Evolutionary conservation across 2,888 invertebrate species (phyloP), one percentile per base, ranked within the genome.

Genomic region (Ophraella communa): DNA sequence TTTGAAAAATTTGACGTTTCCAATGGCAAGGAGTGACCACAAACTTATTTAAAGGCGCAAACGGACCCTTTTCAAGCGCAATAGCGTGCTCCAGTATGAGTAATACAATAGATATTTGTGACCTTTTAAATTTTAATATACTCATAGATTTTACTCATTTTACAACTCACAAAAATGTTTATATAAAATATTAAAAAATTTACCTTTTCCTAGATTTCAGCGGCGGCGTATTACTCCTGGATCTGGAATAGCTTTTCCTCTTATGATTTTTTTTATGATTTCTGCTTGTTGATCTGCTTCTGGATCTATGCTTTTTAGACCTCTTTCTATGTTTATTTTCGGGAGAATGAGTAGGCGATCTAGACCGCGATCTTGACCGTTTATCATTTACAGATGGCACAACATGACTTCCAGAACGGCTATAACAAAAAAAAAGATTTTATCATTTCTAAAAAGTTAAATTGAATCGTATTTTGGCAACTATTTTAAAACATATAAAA

Each of bases 351-450:
- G 78, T 80, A 3, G 75, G 73, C 2, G 82, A 82, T 8, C 80
- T 73, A 0, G 80, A 78, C 42, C 80, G 70, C 3, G 82, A 82
- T 21, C 80, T 67, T 23, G 59, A 59, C 27, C 42, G 59, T 55
- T 81, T 81, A 24, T 81, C 81, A 4, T 75, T 77, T 17, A 79
- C 73, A 5, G 77, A 72, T 5, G 81, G 81, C 14, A 78, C 80
- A 69, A 80, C 78, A 66, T 83, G 83, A 56, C 82, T 83, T 33
- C 83, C 83, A 0, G 81, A 81, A 4, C 83, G 82, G 65, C 83
- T 82, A 63, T 47, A 66, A 71, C 30, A 57, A 55, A 17, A 17
- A 52, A 44, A n/a, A n/a, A n/a, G n/a, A n/a, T n/a, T n/a, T 10
- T 10, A 20, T 20, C 4, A 18, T 18, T 35, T 7, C 7, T 18